phyloP scores from a whole-genome alignment of 2,113 vertebrate species.

The Perognathus longimembris region DNA sequence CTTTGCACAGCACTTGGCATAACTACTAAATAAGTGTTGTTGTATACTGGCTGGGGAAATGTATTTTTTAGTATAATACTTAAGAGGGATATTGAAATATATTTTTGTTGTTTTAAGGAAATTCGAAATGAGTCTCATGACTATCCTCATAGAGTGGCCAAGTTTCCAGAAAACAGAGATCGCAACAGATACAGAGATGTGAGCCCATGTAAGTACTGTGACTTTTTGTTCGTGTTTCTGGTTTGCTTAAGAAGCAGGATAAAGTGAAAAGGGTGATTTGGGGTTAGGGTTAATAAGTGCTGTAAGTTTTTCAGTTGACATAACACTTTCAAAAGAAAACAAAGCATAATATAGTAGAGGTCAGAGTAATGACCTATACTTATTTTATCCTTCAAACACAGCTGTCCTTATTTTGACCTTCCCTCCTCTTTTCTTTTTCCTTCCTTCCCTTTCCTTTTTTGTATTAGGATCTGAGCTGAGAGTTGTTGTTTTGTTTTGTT shows the following conservation, averaged over 20 bases:
- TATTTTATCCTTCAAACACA: constrained; percentile 6
- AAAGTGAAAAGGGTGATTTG: neutral
- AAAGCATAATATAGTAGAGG: neutral
- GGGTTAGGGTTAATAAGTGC: neutral
- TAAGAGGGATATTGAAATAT: constrained; percentile 73
- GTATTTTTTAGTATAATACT: constrained; percentile 17
- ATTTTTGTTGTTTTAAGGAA: constrained; percentile 90
- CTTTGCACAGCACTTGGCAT: neutral
- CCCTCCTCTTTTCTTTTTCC: neutral
- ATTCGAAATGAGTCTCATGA: constrained; percentile 95
- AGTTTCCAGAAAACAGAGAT: constrained; percentile 95
- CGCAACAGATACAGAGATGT: constrained; percentile 99
- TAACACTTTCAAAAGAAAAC: neutral
- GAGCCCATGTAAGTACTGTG: constrained; percentile 95
- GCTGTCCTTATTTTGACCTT: neutral
- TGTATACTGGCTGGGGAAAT: constrained; percentile 46
- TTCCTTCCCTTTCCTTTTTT: neutral
- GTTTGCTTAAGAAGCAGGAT: constrained; percentile 27
- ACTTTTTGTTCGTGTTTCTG: constrained; percentile 42
- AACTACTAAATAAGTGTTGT: constrained; percentile 25
- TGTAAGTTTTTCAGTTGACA: neutral
- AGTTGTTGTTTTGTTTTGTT: too few species aligned
- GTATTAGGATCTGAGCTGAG: too few species aligned
- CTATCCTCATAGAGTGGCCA: constrained; percentile 95
- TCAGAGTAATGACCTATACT: neutral